A percentile compares a stretch with the other conserved stretches of the same genome.
Evolutionary conservation across 1,140 invertebrate genomes (phyloP).

Genomic region (Tetramorium alpestre): DNA sequence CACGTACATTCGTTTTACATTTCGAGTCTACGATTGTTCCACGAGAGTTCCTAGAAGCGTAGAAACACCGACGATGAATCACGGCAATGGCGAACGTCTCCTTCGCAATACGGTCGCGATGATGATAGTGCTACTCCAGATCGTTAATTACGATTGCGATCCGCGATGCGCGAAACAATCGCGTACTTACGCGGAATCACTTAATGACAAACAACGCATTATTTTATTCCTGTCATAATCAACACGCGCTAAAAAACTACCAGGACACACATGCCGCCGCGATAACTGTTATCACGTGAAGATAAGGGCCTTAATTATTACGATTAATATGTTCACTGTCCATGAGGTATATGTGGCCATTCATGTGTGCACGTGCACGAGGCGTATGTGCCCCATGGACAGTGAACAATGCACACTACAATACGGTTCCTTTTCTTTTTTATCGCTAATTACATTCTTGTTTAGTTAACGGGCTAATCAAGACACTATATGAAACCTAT

Average conservation of each 20-base stretch:
- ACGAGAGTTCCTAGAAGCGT: conserved; percentile 51
- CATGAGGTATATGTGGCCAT: background rate
- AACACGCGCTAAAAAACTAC: conserved; percentile 15
- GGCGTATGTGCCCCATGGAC: background rate
- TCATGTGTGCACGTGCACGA: background rate
- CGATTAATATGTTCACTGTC: background rate
- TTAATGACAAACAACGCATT: conserved; percentile 27
- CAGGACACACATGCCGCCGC: background rate
- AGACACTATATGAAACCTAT: background rate
- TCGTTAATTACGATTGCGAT: conserved; percentile 68
- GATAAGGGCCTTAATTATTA: conserved; percentile 36
- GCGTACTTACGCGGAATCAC: conserved; percentile 32
- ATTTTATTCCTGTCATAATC: conserved; percentile 37
- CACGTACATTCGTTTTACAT: conserved; percentile 30
- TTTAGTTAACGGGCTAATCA: background rate
- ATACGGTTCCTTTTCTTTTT: background rate
- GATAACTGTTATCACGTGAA: conserved; percentile 31
- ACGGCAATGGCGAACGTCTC: conserved; percentile 61
- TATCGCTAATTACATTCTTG: background rate
- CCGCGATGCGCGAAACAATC: conserved; percentile 42
- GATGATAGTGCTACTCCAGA: conserved; percentile 66
- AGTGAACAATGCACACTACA: background rate
- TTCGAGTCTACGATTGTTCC: conserved; percentile 33
- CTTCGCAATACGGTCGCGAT: conserved; percentile 71
- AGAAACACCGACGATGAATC: conserved; percentile 68